Conservation (phyloP, 2,113 vertebrate genomes). For the Rhynchopsitta pachyrhyncha region DNA sequence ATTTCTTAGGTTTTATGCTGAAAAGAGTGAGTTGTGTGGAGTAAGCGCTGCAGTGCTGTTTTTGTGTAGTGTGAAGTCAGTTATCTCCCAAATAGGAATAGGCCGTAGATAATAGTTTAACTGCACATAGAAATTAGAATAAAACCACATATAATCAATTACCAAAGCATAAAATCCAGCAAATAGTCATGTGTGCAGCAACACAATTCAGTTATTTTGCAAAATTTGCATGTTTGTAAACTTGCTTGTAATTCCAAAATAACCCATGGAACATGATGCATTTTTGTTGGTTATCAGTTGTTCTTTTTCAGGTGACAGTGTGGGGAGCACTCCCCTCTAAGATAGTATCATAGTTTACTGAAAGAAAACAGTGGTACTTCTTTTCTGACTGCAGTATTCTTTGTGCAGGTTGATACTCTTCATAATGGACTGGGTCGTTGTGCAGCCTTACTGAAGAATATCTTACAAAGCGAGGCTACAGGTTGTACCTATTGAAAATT, state of each 20-base stretch:
- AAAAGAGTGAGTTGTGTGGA: background rate
- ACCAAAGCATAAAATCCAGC: background rate
- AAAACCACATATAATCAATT: background rate
- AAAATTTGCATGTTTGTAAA: background rate
- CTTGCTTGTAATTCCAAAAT: background rate
- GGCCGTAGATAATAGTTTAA: background rate
- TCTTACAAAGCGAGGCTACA: slow-evolving; percentile 81
- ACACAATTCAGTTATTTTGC: background rate
- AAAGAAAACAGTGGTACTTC: background rate
- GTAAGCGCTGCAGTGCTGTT: background rate
- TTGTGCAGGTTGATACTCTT: slow-evolving; percentile 75
- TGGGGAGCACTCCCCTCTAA: background rate
- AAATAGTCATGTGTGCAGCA: background rate
- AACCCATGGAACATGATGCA: background rate
- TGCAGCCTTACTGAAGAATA: slow-evolving; percentile 83
- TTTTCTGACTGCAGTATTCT: slow-evolving; percentile 38
- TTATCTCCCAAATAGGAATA: background rate
- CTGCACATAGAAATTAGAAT: background rate
- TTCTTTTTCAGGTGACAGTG: background rate
- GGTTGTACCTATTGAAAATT: slow-evolving; percentile 64
- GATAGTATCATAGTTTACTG: background rate
- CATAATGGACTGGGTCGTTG: slow-evolving; percentile 85
- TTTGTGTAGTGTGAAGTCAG: background rate
- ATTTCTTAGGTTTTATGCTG: background rate
- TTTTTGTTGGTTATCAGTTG: background rate